These are phyloP conservation scores for Sebastes minor DNA, from an alignment of 2,797 vertebrate species.

Conservation along the genomic window DNA sequence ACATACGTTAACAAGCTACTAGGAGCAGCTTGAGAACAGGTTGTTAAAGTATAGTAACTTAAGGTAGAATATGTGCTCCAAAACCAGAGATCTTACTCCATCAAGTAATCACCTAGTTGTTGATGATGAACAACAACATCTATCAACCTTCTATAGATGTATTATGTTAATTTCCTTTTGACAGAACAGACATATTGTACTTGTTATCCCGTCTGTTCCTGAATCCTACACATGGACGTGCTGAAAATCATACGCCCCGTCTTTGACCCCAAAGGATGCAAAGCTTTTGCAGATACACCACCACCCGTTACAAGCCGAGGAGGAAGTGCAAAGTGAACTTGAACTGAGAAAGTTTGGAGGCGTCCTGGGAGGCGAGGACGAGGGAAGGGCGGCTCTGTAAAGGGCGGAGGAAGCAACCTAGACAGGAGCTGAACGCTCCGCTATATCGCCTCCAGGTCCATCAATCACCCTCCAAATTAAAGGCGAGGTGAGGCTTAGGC, in stretches of 20 bases:
- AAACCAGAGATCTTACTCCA: not conserved
- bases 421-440: slow-evolving; percentile 40
- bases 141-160: not conserved
- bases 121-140: not conserved
- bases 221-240: not conserved
- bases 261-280: not conserved
- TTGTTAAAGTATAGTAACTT: not conserved
- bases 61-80: not conserved
- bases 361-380: slow-evolving; percentile 49
- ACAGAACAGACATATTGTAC: not conserved
- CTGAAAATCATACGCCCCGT: not conserved
- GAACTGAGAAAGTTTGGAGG: slow-evolving; percentile 52
- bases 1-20: too few species aligned
- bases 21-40: not conserved
- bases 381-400: slow-evolving; percentile 1
- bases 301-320: not conserved
- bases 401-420: slow-evolving; percentile 38
- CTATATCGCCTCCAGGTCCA: slow-evolving; percentile 72
- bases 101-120: not conserved
- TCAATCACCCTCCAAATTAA: slow-evolving; percentile 75
- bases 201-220: not conserved
- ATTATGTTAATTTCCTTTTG: not conserved
- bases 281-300: not conserved
- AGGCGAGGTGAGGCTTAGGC: slow-evolving; percentile 61
- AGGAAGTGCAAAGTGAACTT: slow-evolving; percentile 57